Base-by-base conservation (phyloP, 1,140 invertebrate genomes). In the Apis laboriosa region DNA sequence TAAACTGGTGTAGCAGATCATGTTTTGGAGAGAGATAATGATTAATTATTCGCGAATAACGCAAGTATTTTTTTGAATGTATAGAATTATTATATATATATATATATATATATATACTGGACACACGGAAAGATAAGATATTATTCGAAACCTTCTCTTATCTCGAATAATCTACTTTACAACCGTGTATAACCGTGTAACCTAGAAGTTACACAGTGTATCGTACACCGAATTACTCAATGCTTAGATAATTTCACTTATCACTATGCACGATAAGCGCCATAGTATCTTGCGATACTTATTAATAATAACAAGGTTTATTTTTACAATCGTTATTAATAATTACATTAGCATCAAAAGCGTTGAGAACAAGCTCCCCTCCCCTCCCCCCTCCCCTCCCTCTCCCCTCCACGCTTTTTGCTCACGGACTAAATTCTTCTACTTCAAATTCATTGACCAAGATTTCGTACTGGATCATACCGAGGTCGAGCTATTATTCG, bases 151-250 rank as follows among this genome's bases (percentile, higher is more conserved):
- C 21, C 11, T 1, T n/a, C 21, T 49, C 21, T 76, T 67, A 81
- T 67, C 51, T 13, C 19, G 9, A 28, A 1, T 15, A 49, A 51
- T 72, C 67, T 72, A 9, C 63, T 72, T 51, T 34, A 43, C 34
- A 43, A 43, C 61, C 55, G 4, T 24, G 4, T 61, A 81, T 76
- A 81, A 81, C 28, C 34, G 28, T 34, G n/a, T 67, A 67, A 51
- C 53, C 51, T 24, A n/a, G 53, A 81, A 67, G 24, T 56, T 60
- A 13, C 11, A 68, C 43, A 68, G 15, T 5, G 7, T 68, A 8
- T 68, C 21, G 13, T 34, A 80, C 28, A n/a, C 13, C 9, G 24
- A 53, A 80, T 60, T 53, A 61, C 19, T 43, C 9, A 19, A 64
- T 19, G 17, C 9, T 55, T 53, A 77, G 61, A 77, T 77, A 77